Base-by-base conservation (phyloP, 1,140 invertebrate genomes). In the Eurosta solidaginis region DNA sequence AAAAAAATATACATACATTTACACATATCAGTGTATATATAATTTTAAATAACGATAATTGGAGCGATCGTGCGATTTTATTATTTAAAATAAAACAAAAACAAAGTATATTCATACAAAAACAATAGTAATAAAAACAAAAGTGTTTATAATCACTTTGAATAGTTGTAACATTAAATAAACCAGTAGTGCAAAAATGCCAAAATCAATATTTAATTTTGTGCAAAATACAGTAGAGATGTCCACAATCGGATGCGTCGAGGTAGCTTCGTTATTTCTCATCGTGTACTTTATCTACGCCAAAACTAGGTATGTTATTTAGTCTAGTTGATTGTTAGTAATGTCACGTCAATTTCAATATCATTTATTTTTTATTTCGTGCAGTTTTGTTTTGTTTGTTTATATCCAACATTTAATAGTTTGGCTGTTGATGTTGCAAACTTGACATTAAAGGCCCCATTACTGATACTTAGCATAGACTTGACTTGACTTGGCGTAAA, bases 271-370 rank as follows among this genome's bases (percentile, higher is more conserved):
- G 76, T 82, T 85, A 52, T 84, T 83, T 59, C 80, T 87, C 36
- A 81, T 87, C 79, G 78, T 87, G 20, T 87, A 87, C 79, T 87
- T 84, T 75, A 80, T 87, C 75, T 87, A 84, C 78, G 83, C 85
- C 42, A 87, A 85, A 78, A 87, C 85, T 76, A 87, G 85, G 85
- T 87, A 80, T n/a, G n/a, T n/a, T n/a, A 83, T 68, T 68, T 10
- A 36, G 36, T 68, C 59, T 20, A 68, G 14, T 42, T 68, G 59
- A 68, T 29, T 33, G 59, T 20, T 40, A n/a, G n/a, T n/a, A n/a
- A 20, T 68, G 59, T 68, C 33, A 68, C 59, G 29, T 29, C 59
- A 68, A 68, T 29, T 68, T 68, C 59, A 76, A 76, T 50, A 52
- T 52, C 47, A 49, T 44, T 54, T 76, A 27, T 54, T 9, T 22